These are phyloP conservation scores for Narcine bancroftii DNA, from an alignment of 2,113 vertebrate species.

Conservation along the genomic window DNA sequence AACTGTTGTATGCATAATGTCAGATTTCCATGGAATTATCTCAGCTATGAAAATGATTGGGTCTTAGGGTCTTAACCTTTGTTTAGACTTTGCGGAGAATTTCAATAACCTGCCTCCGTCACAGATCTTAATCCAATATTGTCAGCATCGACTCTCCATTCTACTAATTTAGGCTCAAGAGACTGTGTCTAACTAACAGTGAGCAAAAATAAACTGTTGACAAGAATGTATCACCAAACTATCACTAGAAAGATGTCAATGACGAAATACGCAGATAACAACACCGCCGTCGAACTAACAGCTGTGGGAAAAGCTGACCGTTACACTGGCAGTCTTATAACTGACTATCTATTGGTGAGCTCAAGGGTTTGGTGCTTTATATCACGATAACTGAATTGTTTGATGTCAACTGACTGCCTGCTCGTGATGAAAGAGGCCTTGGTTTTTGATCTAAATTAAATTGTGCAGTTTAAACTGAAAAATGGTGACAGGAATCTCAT, in stretches of 20 bases:
- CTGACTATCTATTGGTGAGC: conserved; percentile 15
- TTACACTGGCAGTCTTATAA: background rate
- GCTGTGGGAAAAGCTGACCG: conserved; percentile 49
- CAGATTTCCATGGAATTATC: background rate
- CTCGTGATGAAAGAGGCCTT: conserved; percentile 7
- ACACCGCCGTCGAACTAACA: conserved; percentile 39
- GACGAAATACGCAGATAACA: conserved; percentile 47
- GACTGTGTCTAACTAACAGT: conserved; percentile 47
- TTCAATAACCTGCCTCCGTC: background rate
- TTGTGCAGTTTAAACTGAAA: background rate
- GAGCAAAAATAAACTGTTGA: conserved; percentile 45
- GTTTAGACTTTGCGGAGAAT: background rate
- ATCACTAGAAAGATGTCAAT: conserved; percentile 53
- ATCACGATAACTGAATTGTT: conserved; percentile 26
- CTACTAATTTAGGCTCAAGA: conserved; percentile 43
- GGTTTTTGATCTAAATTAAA: background rate
- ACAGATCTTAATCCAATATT: conserved; percentile 4
- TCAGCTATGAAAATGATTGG: background rate
- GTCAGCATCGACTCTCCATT: background rate
- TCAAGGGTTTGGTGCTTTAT: conserved; percentile 12
- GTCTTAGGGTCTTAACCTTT: background rate
- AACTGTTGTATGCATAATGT: background rate
- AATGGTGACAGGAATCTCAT: conserved; percentile 30
- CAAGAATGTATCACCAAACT: conserved; percentile 54
- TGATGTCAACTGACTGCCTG: background rate